Percentiles rank a stretch among this genome's conserved stretches.
These are phyloP conservation scores for Zygothrica quintamaculata DNA, from an alignment of 2,888 invertebrate species.

Conservation along the genomic window DNA sequence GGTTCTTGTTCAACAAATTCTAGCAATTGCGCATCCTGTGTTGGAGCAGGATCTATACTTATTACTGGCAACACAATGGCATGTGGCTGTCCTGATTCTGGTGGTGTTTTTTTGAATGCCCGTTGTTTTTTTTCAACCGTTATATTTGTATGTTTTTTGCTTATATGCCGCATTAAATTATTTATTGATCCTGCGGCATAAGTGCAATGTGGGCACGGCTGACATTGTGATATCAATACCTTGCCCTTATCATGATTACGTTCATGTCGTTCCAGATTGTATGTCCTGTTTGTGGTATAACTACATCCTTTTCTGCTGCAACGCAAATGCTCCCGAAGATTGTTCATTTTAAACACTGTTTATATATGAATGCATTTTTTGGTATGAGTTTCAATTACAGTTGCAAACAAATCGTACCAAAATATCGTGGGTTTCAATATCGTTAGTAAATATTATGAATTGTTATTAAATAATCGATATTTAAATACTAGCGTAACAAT, in stretches of 20 bases:
- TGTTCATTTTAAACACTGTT: slow-evolving; percentile 33
- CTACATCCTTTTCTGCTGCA: slow-evolving; percentile 46
- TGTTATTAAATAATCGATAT: too few species aligned
- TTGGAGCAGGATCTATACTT: neutral
- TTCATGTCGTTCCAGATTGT: slow-evolving; percentile 47
- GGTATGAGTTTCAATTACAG: neutral
- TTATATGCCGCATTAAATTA: slow-evolving; percentile 47
- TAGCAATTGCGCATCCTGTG: neutral
- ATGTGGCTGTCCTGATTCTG: neutral
- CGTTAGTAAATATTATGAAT: too few species aligned
- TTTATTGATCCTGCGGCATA: slow-evolving; percentile 55
- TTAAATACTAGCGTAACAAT: too few species aligned
- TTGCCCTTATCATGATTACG: slow-evolving; percentile 51
- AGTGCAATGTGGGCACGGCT: slow-evolving; percentile 48
- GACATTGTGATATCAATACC: slow-evolving; percentile 49
- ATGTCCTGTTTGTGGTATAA: slow-evolving; percentile 51
- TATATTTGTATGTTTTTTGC: slow-evolving; percentile 38
- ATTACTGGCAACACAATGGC: neutral
- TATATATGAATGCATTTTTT: slow-evolving; percentile 13
- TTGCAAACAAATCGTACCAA: neutral
- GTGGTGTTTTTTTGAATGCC: neutral
- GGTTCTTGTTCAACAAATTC: neutral
- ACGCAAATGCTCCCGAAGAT: slow-evolving; percentile 40
- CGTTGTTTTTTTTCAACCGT: slow-evolving; percentile 12
- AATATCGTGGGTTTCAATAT: too few species aligned